A percentile compares a stretch with the other conserved stretches of the same genome.
Evolutionary conservation across 1,140 invertebrate species (phyloP).

Genomic region (Acromyrmex heyeri): DNA sequence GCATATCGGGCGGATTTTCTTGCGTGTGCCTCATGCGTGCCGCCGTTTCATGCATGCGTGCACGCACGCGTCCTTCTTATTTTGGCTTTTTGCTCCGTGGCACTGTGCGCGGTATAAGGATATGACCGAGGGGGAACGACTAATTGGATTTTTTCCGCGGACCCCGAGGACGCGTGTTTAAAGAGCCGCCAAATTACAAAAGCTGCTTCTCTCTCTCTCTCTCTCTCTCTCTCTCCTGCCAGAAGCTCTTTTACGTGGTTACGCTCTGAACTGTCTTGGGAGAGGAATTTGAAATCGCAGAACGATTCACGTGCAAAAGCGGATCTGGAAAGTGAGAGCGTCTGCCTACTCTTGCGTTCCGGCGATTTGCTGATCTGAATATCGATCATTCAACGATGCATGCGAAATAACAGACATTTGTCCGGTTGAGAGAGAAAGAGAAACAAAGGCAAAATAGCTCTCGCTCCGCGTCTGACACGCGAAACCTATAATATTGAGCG

Average conservation of each 20-base stretch:
- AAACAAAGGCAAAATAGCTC: background rate
- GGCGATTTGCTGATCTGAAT: slow-evolving; percentile 45
- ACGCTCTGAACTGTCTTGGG: background rate
- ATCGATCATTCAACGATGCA: slow-evolving; percentile 17
- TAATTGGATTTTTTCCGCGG: slow-evolving; percentile 73
- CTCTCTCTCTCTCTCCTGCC: background rate
- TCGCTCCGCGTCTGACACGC: background rate
- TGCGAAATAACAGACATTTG: slow-evolving; percentile 48
- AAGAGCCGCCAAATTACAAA: slow-evolving; percentile 37
- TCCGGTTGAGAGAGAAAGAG: background rate
- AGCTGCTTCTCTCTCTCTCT: background rate
- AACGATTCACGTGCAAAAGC: background rate
- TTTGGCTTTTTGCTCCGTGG: slow-evolving; percentile 70
- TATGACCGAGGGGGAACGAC: slow-evolving; percentile 61
- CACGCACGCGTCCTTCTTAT: slow-evolving; percentile 68
- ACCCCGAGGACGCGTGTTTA: slow-evolving; percentile 63
- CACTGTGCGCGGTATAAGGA: slow-evolving; percentile 64
- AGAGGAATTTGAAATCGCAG: slow-evolving; percentile 22
- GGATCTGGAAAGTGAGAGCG: background rate
- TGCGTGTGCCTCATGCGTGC: slow-evolving; percentile 49
- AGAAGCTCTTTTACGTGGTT: slow-evolving; percentile 10
- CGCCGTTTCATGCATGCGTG: slow-evolving; percentile 50
- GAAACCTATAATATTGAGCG: slow-evolving; percentile 41
- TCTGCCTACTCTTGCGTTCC: slow-evolving; percentile 9
- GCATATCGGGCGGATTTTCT: slow-evolving; percentile 48